These are phyloP conservation scores for Ashinkailepas kermadecensis DNA, from an alignment of 2,888 invertebrate genomes.

Conservation along the genomic window DNA sequence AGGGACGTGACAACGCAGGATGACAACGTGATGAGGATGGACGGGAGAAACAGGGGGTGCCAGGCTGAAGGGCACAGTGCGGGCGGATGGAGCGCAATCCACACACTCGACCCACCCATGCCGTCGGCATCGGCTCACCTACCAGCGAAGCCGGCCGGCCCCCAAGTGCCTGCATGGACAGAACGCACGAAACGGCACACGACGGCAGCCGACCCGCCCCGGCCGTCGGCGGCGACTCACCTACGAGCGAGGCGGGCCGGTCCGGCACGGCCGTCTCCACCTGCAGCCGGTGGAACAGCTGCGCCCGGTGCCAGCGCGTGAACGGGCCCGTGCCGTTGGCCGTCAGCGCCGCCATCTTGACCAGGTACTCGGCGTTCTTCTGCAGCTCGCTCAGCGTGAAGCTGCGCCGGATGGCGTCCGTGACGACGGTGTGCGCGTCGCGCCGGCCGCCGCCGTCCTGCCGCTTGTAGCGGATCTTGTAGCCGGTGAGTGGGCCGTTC, in stretches of 20 bases:
- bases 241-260: conserved; percentile 69
- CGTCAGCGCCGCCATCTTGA: conserved; percentile 62
- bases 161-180: no score
- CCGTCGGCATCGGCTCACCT: no score
- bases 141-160: no score
- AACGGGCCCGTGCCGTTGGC: conserved; percentile 88
- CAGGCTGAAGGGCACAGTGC: no score
- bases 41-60: no score
- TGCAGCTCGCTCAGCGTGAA: conserved; percentile 71
- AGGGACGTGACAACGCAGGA: no score
- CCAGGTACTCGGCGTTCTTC: conserved; percentile 37
- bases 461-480: conserved; percentile 78
- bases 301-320: conserved; percentile 78
- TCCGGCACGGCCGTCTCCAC: conserved; percentile 80
- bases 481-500: conserved; percentile 93
- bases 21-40: no score
- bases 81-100: no score
- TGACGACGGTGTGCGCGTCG: conserved; percentile 62
- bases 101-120: no score
- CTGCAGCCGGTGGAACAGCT: conserved; percentile 75
- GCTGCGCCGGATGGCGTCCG: conserved; percentile 73
- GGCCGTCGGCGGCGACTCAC: conserved; percentile 43
- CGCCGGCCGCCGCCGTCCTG: conserved; percentile 41
- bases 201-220: no score
- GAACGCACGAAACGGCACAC: no score